Conservation (phyloP, 1,140 invertebrate genomes). For the Drosophila kikkawai region DNA sequence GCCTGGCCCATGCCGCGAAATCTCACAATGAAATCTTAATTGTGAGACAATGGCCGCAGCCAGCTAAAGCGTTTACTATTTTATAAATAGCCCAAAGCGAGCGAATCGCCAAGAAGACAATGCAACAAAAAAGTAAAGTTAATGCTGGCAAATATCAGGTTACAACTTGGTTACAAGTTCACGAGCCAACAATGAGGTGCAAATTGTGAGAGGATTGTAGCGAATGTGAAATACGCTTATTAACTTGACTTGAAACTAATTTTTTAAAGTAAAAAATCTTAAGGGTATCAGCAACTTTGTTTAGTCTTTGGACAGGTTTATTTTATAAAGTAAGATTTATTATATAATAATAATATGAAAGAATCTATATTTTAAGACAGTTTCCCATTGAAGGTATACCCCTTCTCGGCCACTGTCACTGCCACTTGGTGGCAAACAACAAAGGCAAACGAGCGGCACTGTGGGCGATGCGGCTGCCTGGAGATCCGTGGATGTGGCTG, state of each 20-base stretch:
- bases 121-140: constrained; percentile 44
- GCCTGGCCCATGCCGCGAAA: constrained; percentile 50
- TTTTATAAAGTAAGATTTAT: background rate
- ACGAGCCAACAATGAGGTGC: constrained; percentile 52
- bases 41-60: constrained; percentile 71
- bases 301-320: too few relatives aligned
- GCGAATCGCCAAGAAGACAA: constrained; percentile 54
- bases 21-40: constrained; percentile 78
- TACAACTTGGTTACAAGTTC: constrained; percentile 79
- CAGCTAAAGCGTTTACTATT: constrained; percentile 46
- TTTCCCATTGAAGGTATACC: background rate
- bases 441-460: constrained; percentile 64
- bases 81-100: constrained; percentile 76
- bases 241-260: background rate
- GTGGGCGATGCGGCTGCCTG: constrained; percentile 73
- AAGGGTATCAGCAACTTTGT: too few relatives aligned
- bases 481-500: constrained; percentile 50
- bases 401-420: constrained; percentile 21
- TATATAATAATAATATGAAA: background rate
- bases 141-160: constrained; percentile 56
- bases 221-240: constrained; percentile 20
- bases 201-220: background rate
- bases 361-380: background rate
- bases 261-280: background rate
- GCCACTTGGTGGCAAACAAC: constrained; percentile 44